Conservation (phyloP, 2,113 vertebrate genomes). For the Vulpes ferrilata region DNA sequence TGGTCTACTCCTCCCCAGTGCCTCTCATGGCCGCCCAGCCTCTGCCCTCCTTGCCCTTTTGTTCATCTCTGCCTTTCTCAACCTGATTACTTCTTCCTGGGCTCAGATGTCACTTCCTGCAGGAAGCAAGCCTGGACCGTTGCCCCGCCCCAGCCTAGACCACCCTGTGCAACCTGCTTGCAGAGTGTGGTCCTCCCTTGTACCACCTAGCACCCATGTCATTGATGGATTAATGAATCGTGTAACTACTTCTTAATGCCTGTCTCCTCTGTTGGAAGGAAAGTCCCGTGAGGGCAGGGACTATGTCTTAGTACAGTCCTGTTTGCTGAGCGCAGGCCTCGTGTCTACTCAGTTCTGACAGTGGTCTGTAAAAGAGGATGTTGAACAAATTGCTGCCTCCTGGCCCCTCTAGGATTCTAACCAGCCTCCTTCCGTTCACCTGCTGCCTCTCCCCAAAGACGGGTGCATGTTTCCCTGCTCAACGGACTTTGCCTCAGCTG, state of each 20-base stretch:
- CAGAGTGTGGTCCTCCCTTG: background rate
- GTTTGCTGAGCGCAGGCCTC: background rate
- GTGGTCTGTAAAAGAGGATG: background rate
- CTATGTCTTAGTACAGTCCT: background rate
- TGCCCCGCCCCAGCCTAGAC: background rate
- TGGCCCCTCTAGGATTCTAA: background rate
- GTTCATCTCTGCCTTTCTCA: background rate
- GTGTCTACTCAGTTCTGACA: rapidly evolving
- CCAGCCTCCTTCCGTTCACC: background rate
- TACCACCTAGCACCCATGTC: background rate
- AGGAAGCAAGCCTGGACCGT: background rate
- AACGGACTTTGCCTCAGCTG: background rate
- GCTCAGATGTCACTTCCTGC: background rate
- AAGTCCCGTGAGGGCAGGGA: background rate
- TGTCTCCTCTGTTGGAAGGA: background rate
- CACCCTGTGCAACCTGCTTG: background rate
- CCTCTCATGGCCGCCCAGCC: background rate
- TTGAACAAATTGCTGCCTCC: background rate
- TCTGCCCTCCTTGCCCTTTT: background rate
- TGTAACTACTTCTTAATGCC: background rate
- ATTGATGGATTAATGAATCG: background rate
- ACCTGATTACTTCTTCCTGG: background rate
- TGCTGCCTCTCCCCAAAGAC: background rate
- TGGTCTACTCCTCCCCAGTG: background rate
- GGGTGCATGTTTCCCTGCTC: background rate